Percentiles rank a stretch among this genome's conserved stretches.
Conservation (phyloP, 1,140 invertebrate genomes). For the Halyomorpha halys region DNA sequence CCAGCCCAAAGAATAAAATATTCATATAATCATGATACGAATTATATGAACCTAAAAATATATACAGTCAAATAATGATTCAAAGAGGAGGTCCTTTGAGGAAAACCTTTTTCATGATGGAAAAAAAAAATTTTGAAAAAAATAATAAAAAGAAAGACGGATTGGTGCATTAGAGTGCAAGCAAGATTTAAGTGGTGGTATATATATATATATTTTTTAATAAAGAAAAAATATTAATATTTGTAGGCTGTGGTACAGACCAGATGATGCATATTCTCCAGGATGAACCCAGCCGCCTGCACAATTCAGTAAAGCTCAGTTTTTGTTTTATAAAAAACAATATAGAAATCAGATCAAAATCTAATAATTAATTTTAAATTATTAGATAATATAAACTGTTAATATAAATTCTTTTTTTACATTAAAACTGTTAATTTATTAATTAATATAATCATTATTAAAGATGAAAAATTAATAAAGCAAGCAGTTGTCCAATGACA, state of each 20-base stretch:
- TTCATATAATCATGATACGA: background rate
- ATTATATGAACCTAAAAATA: conserved; percentile 10
- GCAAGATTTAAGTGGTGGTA: conserved; percentile 5
- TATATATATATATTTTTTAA: too few relatives aligned
- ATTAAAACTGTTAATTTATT: too few relatives aligned
- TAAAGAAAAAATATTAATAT: conserved; percentile 17
- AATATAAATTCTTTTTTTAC: too few relatives aligned
- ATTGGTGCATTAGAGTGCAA: conserved; percentile 1
- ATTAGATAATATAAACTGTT: too few relatives aligned
- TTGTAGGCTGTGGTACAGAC: conserved; percentile 48
- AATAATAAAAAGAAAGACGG: conserved; percentile 3
- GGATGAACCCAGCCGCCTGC: conserved; percentile 94
- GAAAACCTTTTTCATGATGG: background rate
- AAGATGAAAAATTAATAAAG: too few relatives aligned
- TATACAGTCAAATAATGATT: conserved; percentile 1
- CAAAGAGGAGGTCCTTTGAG: background rate
- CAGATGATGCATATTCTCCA: conserved; percentile 95
- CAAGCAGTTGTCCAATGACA: too few relatives aligned
- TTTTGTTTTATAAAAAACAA: too few relatives aligned
- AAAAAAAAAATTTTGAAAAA: conserved; percentile 8
- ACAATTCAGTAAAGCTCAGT: conserved; percentile 24
- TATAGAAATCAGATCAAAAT: too few relatives aligned
- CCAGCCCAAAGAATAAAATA: conserved; percentile 11
- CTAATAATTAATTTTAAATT: too few relatives aligned
- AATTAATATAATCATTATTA: too few relatives aligned